Conservation (phyloP, 1,140 invertebrate genomes). For the Drosophila trapezifrons region DNA sequence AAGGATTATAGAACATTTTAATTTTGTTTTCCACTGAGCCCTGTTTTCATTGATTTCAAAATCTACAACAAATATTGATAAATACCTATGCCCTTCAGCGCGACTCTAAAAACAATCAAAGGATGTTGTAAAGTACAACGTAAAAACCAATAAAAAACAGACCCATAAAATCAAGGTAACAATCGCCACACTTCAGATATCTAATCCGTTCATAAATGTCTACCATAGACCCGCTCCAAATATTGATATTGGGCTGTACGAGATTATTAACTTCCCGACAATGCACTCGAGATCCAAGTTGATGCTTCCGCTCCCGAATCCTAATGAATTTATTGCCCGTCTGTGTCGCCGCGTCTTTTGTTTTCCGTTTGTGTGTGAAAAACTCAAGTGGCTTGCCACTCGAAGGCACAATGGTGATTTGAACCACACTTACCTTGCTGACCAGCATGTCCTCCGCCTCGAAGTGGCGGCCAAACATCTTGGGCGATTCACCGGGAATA, state of each 20-base stretch:
- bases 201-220: constrained; percentile 21
- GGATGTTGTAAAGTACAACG: neutral
- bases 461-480: constrained; percentile 99
- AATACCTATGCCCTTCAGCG: too few species aligned
- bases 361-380: neutral
- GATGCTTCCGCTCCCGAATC: constrained; percentile 42
- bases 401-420: neutral
- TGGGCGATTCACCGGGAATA: constrained; percentile 97
- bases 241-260: neutral
- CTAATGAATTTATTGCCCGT: constrained; percentile 25
- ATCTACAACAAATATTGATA: too few species aligned
- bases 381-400: constrained; percentile 15
- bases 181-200: constrained; percentile 12
- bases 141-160: neutral
- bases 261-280: constrained; percentile 14
- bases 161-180: neutral
- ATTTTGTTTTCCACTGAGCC: too few species aligned
- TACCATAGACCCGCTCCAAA: too few species aligned
- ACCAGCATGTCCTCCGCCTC: constrained; percentile 97
- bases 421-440: constrained; percentile 93
- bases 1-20: too few species aligned
- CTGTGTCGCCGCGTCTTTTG: constrained; percentile 5
- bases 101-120: neutral
- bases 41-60: too few species aligned
- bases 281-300: constrained; percentile 34